A percentile compares a stretch with the other conserved stretches of the same genome.
Conservation (phyloP, 1,140 invertebrate genomes). For the Chironomus striatipennis region DNA sequence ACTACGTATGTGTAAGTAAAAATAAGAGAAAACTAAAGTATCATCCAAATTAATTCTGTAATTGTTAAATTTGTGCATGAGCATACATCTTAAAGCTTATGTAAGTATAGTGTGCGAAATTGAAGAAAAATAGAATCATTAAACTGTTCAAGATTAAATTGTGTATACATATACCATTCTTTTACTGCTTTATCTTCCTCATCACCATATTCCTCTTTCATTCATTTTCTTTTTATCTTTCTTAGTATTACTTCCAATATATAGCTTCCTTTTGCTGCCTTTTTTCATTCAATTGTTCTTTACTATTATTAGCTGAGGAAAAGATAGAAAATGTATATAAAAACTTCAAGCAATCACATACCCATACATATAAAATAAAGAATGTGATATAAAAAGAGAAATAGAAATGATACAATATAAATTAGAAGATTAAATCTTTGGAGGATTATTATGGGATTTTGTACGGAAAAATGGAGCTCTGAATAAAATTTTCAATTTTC, state of each 20-base stretch:
- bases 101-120: background rate
- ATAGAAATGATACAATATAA: slow-evolving; percentile 4
- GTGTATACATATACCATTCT: background rate
- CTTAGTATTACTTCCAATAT: background rate
- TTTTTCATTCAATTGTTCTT: background rate
- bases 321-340: background rate
- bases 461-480: background rate
- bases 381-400: background rate
- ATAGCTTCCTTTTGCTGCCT: background rate
- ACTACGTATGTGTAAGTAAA: background rate
- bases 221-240: background rate
- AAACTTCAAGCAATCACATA: background rate
- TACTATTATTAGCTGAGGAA: slow-evolving; percentile 8
- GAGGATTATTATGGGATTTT: slow-evolving; percentile 5
- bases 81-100: background rate
- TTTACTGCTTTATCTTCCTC: slow-evolving; percentile 1
- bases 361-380: background rate
- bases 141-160: slow-evolving; percentile 1
- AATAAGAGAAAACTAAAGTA: background rate
- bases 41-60: background rate
- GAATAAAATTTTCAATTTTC: background rate
- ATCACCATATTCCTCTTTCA: background rate
- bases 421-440: slow-evolving; percentile 6
- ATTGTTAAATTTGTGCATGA: background rate
- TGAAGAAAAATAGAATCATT: slow-evolving; percentile 2